Evolutionary conservation across 53 echinoderm and acorn worm genomes (phyloP), one percentile per base, ranked within the genome.

Genomic region (Arbacia lixula): DNA sequence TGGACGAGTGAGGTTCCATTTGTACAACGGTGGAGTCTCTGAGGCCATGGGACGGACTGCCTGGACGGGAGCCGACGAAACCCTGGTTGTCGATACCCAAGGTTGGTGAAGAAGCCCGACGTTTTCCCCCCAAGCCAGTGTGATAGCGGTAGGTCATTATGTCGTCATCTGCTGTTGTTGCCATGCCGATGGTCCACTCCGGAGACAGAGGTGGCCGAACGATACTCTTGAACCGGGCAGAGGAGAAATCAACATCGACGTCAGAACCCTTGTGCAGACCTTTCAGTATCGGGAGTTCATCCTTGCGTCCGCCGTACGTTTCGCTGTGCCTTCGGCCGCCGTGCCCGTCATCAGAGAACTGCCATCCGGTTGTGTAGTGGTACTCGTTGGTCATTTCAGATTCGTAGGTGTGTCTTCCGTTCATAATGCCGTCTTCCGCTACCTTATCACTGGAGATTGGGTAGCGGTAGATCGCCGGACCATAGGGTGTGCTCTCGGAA

Each of bases 371-470:
- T 12, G 73, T 73, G 82, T 88, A 88, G 40, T 88, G 71, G 65
- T 56, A 86, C 82, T 90, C 63, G 72, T 64, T 83, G 46, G 58
- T 81, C 27, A 85, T 76, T 36, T 92, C 87, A 22, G 87, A 87
- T 36, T 79, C 86, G 53, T 88, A 72, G 38, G 78, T 83, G 65
- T 92, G 83, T 31, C 77, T 49, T 40, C 86, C 92, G 22, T 85
- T 84, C 60, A 88, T 87, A 64, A 92, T 81, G 41, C 74, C 83
- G 60, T 71, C 72, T 41, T 71, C 85, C 10, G 85, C 78, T 14
- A 73, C 86, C 5, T 88, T 86, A 31, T 90, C 88, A 32, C 60
- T 86, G n/a, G 81, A 62, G 72, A 88, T 92, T 2, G 92, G 92
- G 39, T 85, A 52, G 2, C 92, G 88, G 55, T 88, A 92, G 34